Conservation (phyloP, 2,797 vertebrate species). For the Rhynchotus rufescens region DNA sequence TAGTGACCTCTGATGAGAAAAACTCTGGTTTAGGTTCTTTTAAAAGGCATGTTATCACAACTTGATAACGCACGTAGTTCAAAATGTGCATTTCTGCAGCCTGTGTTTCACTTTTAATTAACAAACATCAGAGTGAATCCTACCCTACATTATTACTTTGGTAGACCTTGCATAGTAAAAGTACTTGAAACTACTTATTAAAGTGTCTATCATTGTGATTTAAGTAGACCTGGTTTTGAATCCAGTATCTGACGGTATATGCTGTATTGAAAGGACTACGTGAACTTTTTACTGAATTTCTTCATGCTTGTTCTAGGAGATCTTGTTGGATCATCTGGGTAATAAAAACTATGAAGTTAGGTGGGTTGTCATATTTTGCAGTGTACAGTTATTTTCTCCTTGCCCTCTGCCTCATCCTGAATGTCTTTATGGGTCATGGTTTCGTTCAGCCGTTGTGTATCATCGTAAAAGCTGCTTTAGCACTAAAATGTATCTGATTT, state of each 20-base stretch:
- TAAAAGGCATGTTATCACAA: background rate
- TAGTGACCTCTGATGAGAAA: background rate
- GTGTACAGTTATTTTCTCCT: background rate
- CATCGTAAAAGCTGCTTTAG: background rate
- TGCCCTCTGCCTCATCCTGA: fast-evolving
- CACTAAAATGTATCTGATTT: background rate
- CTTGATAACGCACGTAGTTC: fast-evolving
- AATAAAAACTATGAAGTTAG: background rate
- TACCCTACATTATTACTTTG: background rate
- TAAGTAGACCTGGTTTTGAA: background rate
- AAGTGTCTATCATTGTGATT: background rate
- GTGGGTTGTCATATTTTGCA: background rate
- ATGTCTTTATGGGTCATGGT: background rate
- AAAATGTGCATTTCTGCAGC: background rate
- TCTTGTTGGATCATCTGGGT: background rate
- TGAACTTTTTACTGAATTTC: background rate
- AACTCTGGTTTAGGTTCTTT: background rate
- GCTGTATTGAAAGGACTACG: background rate
- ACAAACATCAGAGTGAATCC: background rate
- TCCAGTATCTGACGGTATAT: fast-evolving
- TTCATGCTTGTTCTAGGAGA: background rate
- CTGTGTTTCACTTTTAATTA: background rate
- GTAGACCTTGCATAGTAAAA: background rate
- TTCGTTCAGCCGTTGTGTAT: fast-evolving
- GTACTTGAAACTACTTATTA: background rate